phyloP scores from a whole-genome alignment of 2,888 invertebrate genomes.

The Hanleya hanleyi region DNA sequence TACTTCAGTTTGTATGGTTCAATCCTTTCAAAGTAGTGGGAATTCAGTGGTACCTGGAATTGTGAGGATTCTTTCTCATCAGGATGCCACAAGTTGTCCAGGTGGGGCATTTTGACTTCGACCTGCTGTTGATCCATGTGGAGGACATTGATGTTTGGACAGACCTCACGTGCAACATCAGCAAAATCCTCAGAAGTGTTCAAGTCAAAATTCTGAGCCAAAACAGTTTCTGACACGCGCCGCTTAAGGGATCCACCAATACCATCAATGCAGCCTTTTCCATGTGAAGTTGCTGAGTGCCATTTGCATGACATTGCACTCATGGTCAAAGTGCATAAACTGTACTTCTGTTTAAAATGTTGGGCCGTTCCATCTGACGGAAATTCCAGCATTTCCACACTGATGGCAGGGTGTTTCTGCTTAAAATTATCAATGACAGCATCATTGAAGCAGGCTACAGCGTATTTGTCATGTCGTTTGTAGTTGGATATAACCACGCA shows the following conservation, averaged over 20 bases:
- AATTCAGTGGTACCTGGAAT: neutral
- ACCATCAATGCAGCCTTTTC: slow-evolving; percentile 10
- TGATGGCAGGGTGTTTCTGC: neutral
- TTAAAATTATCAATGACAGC: neutral
- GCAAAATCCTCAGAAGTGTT: neutral
- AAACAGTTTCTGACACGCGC: neutral
- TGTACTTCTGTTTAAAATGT: slow-evolving; percentile 8
- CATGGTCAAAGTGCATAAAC: neutral
- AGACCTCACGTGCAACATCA: neutral
- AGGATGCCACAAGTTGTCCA: neutral
- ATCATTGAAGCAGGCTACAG: neutral
- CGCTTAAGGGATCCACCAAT: slow-evolving; percentile 6
- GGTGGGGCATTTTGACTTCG: neutral
- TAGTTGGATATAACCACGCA: neutral
- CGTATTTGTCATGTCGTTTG: slow-evolving; percentile 14
- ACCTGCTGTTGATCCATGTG: neutral
- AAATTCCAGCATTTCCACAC: neutral
- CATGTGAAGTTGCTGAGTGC: slow-evolving; percentile 8
- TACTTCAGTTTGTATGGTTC: neutral
- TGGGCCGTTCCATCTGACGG: slow-evolving; percentile 4
- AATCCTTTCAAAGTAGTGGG: neutral
- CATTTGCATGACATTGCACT: neutral
- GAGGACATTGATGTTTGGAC: neutral
- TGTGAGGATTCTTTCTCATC: neutral
- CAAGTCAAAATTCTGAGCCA: neutral